Evolutionary conservation across 2,797 vertebrate species (phyloP).

Genomic region (Macropus fuliginosus): DNA sequence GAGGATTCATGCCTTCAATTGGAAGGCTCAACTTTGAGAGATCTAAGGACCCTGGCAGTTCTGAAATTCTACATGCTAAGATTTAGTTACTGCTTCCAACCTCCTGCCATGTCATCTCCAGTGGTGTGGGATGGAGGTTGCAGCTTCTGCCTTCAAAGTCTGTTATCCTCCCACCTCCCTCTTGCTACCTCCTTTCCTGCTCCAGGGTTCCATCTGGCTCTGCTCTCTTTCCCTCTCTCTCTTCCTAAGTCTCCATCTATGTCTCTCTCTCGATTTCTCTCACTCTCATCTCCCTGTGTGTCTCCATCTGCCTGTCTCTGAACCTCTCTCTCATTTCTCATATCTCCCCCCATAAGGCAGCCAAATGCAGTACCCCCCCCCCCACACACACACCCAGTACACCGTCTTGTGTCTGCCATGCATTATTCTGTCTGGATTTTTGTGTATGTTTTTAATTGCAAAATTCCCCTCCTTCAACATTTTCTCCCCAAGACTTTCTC

Average conservation of each 20-base stretch:
- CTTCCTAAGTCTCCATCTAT: constrained; percentile 54
- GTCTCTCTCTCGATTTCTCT: constrained; percentile 17
- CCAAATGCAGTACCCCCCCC: constrained; percentile 68
- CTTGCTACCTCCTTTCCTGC: neutral
- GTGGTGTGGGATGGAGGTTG: constrained; percentile 5
- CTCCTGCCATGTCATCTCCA: neutral
- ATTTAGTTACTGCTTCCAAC: neutral
- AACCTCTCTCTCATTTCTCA: constrained; percentile 83
- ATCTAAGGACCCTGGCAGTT: constrained; percentile 22
- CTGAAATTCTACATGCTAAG: neutral
- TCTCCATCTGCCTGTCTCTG: constrained; percentile 78
- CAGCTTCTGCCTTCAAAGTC: neutral
- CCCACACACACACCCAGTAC: constrained; percentile 59
- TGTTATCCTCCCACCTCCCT: neutral
- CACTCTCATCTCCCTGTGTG: constrained; percentile 68
- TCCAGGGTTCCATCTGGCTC: constrained; percentile 63
- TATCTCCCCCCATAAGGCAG: constrained; percentile 73
- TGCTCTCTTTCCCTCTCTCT: constrained; percentile 21
- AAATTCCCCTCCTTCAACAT: constrained; percentile 76
- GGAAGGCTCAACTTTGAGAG: constrained; percentile 30
- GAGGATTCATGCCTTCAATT: neutral
- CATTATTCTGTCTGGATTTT: constrained; percentile 78
- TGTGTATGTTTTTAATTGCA: constrained; percentile 78
- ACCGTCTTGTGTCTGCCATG: constrained; percentile 76
- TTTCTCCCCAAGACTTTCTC: constrained; percentile 81